phyloP scores from a whole-genome alignment of 2,888 invertebrate genomes.

The Heliothis peltigera region DNA sequence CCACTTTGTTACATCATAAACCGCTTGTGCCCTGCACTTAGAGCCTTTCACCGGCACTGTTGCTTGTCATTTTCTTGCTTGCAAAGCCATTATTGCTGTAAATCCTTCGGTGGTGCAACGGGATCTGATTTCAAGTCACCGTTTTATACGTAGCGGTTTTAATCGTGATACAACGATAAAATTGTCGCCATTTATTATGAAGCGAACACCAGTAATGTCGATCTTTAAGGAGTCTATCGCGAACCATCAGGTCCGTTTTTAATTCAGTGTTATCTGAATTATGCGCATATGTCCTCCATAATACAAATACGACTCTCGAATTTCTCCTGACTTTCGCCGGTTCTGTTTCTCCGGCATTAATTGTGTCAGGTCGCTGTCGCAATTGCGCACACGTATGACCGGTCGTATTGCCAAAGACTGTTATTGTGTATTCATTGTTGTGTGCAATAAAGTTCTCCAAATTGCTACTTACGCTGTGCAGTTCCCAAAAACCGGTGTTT shows the following conservation, averaged over 20 bases:
- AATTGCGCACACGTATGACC: conserved; percentile 65
- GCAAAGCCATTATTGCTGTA: conserved; percentile 74
- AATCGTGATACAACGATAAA: conserved; percentile 50
- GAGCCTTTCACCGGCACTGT: conserved; percentile 80
- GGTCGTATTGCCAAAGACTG: conserved; percentile 66
- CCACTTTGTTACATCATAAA: conserved; percentile 79
- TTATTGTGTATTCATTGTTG: conserved; percentile 62
- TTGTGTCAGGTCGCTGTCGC: conserved; percentile 71
- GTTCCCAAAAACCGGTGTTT: conserved; percentile 61
- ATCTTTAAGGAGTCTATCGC: conserved; percentile 36
- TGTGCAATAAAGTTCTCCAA: conserved; percentile 61
- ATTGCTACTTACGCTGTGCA: conserved; percentile 54
- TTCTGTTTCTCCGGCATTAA: conserved; percentile 66
- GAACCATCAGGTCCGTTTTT: conserved; percentile 27
- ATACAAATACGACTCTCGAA: conserved; percentile 66
- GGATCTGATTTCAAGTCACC: conserved; percentile 64
- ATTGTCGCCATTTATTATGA: conserved; percentile 43
- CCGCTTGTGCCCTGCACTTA: conserved; percentile 67
- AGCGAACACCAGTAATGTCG: conserved; percentile 37
- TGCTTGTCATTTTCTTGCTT: conserved; percentile 78
- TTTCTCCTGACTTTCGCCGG: conserved; percentile 79
- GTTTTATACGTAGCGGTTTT: conserved; percentile 58
- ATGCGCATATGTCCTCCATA: conserved; percentile 51
- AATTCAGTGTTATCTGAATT: conserved; percentile 52
- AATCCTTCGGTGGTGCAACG: conserved; percentile 69